Conservation (phyloP, 2,797 vertebrate species). For the Salarias fasciatus region DNA sequence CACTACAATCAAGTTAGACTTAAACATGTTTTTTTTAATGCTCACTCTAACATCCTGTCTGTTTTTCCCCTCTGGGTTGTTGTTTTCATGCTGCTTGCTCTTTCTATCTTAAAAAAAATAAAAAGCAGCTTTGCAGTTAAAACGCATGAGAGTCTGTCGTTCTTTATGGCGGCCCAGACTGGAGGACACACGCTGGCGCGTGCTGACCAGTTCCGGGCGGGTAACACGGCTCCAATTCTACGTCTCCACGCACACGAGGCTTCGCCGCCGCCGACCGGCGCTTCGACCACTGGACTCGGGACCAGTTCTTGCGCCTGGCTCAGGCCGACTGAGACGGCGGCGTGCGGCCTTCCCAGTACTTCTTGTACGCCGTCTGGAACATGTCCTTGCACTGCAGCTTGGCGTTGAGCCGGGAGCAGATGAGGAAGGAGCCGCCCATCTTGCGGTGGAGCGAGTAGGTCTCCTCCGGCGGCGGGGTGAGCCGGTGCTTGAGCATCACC, state of each 20-base stretch:
- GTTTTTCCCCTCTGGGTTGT: too few species aligned
- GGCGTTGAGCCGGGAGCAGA: constrained; percentile 94
- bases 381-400: constrained; percentile 90
- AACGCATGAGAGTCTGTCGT: constrained; percentile 1
- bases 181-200: constrained; percentile 11
- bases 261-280: background rate
- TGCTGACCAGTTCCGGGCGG: background rate
- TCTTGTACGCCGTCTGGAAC: constrained; percentile 88
- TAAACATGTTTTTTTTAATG: too few species aligned
- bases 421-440: constrained; percentile 98
- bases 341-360: constrained; percentile 86
- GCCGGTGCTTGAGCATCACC: constrained; percentile 94
- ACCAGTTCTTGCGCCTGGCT: constrained; percentile 36
- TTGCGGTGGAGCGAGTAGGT: constrained; percentile 98
- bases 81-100: too few species aligned
- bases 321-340: constrained; percentile 31
- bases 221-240: constrained; percentile 19
- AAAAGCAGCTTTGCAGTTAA: too few species aligned
- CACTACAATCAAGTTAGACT: too few species aligned
- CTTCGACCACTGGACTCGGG: constrained; percentile 44
- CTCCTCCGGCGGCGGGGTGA: constrained; percentile 94
- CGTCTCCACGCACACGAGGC: background rate
- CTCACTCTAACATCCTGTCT: too few species aligned
- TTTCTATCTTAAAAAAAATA: too few species aligned
- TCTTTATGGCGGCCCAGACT: constrained; percentile 4